These are phyloP conservation scores for Tethea ocularis DNA, from an alignment of 2,888 invertebrate species.

Conservation along the genomic window DNA sequence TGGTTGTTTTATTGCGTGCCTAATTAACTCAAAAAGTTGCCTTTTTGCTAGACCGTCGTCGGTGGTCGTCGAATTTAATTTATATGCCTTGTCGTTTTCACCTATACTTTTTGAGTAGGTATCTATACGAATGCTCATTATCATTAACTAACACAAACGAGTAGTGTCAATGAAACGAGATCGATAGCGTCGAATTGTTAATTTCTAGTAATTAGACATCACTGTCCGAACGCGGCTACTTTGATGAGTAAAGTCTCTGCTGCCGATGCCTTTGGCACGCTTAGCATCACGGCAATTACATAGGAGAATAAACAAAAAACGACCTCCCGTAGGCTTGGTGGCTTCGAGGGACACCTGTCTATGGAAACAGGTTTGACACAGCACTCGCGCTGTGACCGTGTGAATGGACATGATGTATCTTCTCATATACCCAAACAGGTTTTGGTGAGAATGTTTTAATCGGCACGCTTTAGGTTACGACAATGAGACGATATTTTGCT, in stretches of 20 bases:
- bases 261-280: conserved; percentile 35
- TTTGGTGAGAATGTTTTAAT: conserved; percentile 53
- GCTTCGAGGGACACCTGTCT: conserved; percentile 66
- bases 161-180: too few relatives aligned
- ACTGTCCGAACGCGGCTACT: not conserved
- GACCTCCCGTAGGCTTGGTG: conserved; percentile 38
- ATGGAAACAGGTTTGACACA: conserved; percentile 65
- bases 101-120: not conserved
- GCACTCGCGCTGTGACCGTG: conserved; percentile 56
- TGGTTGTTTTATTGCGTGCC: not conserved
- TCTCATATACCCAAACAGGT: conserved; percentile 69
- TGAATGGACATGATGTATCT: conserved; percentile 70
- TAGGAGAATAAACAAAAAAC: conserved; percentile 46
- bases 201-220: not conserved
- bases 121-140: too few relatives aligned
- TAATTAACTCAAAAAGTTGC: not conserved
- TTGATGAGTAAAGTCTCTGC: conserved; percentile 1
- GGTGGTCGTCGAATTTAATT: not conserved
- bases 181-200: too few relatives aligned
- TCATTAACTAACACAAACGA: too few relatives aligned
- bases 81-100: not conserved
- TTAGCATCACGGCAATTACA: conserved; percentile 50
- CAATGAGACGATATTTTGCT: conserved; percentile 28
- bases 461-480: conserved; percentile 35
- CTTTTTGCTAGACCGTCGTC: not conserved